Conservation (phyloP, 2,113 vertebrate genomes). For the Hepsetus odoe region DNA sequence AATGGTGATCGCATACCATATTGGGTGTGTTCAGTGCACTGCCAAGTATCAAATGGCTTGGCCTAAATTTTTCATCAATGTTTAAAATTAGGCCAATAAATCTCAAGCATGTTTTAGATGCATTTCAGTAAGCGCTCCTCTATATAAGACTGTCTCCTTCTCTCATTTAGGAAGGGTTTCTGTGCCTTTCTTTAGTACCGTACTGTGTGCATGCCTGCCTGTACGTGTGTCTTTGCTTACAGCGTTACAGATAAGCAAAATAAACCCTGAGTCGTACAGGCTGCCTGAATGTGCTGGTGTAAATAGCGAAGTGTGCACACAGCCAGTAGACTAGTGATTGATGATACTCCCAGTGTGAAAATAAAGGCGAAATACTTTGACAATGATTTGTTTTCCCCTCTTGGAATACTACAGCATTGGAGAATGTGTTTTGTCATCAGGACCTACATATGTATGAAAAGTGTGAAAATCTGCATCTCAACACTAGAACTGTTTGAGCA, state of each 20-base stretch:
- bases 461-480: slow-evolving; percentile 25
- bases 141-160: too few species aligned
- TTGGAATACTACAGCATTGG: not conserved
- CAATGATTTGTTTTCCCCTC: not conserved
- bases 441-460: slow-evolving; percentile 6
- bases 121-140: too few species aligned
- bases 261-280: slow-evolving; percentile 1
- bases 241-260: slow-evolving; percentile 18
- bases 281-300: not conserved
- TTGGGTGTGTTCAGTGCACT: not conserved
- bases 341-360: not conserved
- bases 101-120: too few species aligned
- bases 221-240: not conserved
- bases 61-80: not conserved
- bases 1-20: not conserved
- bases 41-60: too few species aligned
- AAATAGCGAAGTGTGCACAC: not conserved
- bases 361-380: not conserved
- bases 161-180: too few species aligned
- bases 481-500: slow-evolving; percentile 1
- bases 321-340: not conserved
- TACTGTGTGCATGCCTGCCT: slow-evolving; percentile 9
- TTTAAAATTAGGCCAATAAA: too few species aligned
- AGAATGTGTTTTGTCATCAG: not conserved
- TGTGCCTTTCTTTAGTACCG: not conserved